Evolutionary conservation across 2,113 vertebrate genomes (phyloP), one percentile per base, ranked within the genome.

Genomic region (Spea bombifrons): DNA sequence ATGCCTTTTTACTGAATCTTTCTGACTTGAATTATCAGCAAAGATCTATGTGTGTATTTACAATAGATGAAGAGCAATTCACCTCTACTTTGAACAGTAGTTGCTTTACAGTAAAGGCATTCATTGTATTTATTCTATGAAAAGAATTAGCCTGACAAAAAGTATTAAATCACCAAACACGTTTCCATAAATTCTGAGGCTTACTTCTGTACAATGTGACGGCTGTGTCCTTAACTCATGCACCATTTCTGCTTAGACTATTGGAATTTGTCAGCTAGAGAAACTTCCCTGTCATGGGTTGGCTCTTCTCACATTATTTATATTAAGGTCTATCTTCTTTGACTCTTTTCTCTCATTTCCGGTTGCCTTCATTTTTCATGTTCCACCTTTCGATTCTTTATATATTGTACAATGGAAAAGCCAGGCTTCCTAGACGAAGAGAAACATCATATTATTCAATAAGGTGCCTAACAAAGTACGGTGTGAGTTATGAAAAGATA

Each of bases 281-380:
- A 47, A 73, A 59, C 55, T 7, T 61, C 15, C 15, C 43, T 73
- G 71, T 61, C 71, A 61, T 15, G 5, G 13, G n/a, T 45, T n/a
- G 30, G 45, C 45, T 73, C 12, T 73, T 46, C 61, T 59, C 53
- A 7, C 71, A 61, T 73, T 13, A 10, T 46, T 61, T 57, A 73
- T 61, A 47, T 73, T 73, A 46, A 59, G 43, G 30, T 73, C 71
- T 16, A 49, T 70, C 50, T 70, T n/a, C 67, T 70, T 70, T n/a
- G 48, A 73, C 12, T 55, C 71, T 16, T 12, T 73, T 47, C 71
- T 59, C 47, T n/a, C 49, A 43, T 61, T 59, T 73, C 55, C 44
- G 15, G 43, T 4, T 73, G 71, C 44, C 30, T 45, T 61, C 55
- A 73, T 73, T 61, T 46, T 5, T 73, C 71, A 61, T 73, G n/a